Conservation (phyloP, 2,888 invertebrate genomes). For the Branchellion lobata region DNA sequence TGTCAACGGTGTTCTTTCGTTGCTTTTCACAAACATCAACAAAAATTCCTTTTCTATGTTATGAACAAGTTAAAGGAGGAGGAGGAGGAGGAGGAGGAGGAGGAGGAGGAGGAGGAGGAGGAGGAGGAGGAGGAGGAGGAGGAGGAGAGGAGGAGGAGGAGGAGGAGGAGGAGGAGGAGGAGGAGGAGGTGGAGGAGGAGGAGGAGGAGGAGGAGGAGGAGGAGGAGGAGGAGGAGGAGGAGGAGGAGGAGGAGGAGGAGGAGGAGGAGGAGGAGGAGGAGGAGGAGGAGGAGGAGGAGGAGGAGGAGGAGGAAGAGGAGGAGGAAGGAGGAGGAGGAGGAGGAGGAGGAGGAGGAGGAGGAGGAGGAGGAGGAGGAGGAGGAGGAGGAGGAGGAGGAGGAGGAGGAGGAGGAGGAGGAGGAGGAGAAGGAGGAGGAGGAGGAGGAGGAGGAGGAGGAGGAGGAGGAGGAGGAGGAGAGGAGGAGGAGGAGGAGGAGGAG, state of each 20-base stretch:
- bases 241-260: slow-evolving; percentile 1
- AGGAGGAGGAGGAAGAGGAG: too few species aligned
- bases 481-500: too few species aligned
- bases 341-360: neutral
- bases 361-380: neutral
- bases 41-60: too few species aligned
- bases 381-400: neutral
- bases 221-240: neutral
- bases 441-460: too few species aligned
- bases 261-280: too few species aligned
- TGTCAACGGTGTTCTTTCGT: too few species aligned
- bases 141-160: slow-evolving; percentile 7
- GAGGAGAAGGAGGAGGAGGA: too few species aligned
- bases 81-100: neutral
- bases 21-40: too few species aligned
- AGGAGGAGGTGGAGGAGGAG: neutral
- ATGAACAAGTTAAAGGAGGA: neutral
- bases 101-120: neutral
- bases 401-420: too few species aligned
- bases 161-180: neutral
- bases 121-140: neutral
- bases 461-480: too few species aligned
- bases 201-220: neutral
- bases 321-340: neutral
- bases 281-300: too few species aligned